These are phyloP conservation scores for Trachelipus rathkii DNA, from an alignment of 1,140 invertebrate genomes.

Conservation along the genomic window DNA sequence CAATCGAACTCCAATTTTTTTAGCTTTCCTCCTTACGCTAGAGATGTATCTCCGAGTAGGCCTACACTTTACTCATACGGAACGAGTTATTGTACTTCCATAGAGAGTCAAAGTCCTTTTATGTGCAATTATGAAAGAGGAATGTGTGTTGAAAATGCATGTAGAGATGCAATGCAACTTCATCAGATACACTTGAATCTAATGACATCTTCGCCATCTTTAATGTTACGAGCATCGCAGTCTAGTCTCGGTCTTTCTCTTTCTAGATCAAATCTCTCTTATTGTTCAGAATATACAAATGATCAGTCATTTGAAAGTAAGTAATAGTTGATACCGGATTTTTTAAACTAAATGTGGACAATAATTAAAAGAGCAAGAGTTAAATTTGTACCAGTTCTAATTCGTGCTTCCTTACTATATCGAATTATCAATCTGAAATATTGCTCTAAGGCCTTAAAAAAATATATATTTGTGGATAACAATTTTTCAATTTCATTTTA, in stretches of 20 bases:
- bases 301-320: no score
- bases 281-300: background rate
- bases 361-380: no score
- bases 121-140: background rate
- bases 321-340: no score
- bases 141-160: background rate
- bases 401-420: no score
- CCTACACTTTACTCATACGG: background rate
- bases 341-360: no score
- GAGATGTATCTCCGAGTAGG: background rate
- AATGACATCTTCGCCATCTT: background rate
- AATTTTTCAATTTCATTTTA: no score
- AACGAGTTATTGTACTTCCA: background rate
- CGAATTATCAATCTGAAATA: no score
- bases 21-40: background rate
- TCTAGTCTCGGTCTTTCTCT: background rate
- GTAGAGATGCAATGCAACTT: background rate
- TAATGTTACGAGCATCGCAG: background rate
- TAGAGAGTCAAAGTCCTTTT: background rate
- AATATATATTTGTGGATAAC: no score
- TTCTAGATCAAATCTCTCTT: background rate
- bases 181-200: background rate
- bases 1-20: background rate
- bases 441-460: no score
- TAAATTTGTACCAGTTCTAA: no score